Conservation (phyloP, 2,113 vertebrate species). For the Phalacrocorax brasilianus region DNA sequence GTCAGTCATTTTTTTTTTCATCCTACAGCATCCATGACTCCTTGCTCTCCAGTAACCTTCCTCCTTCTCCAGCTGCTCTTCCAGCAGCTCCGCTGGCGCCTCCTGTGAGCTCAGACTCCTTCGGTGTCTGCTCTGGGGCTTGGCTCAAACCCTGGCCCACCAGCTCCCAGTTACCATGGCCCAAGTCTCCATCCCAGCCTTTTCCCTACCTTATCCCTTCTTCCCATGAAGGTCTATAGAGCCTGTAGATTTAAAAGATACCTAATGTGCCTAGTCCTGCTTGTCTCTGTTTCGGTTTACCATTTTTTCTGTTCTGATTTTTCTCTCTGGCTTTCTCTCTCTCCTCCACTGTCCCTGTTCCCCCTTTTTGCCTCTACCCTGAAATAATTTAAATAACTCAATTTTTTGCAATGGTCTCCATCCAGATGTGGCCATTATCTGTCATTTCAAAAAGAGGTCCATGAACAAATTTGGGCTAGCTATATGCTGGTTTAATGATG, state of each 20-base stretch:
- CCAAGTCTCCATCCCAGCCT: neutral
- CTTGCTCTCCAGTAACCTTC: neutral
- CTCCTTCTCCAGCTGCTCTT: neutral
- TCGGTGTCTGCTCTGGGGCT: neutral
- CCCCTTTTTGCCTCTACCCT: neutral
- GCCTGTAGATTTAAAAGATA: neutral
- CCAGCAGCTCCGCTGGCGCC: neutral
- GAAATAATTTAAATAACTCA: neutral
- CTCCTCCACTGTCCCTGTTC: neutral
- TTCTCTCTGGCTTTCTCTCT: neutral
- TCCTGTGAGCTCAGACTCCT: neutral
- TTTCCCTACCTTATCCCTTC: neutral
- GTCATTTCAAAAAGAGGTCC: neutral
- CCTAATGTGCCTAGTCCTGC: neutral
- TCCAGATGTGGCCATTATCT: neutral
- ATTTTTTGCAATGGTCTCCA: neutral
- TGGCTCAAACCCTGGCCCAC: neutral
- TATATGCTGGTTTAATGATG: neutral
- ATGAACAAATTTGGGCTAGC: neutral
- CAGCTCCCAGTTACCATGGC: neutral
- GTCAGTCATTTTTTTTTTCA: neutral
- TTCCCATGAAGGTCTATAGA: neutral
- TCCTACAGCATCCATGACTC: neutral
- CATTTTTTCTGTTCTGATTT: neutral
- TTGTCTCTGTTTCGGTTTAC: neutral